A percentile compares a stretch with the other conserved stretches of the same genome.
Conservation (phyloP, 1,140 invertebrate species). For the Danaus melanippus region DNA sequence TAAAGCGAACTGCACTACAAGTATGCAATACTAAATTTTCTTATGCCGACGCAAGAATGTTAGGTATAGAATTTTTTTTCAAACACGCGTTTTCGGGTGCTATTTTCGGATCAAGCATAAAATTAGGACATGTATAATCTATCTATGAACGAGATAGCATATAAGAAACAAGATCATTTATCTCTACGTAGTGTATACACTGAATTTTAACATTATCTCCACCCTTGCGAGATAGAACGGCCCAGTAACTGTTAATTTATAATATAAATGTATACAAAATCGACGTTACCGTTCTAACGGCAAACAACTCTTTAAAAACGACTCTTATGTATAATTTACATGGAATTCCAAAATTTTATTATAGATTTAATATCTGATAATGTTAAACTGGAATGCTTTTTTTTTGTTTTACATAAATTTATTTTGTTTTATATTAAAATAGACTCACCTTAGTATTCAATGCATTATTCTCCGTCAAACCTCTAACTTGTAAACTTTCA, state of each 20-base stretch:
- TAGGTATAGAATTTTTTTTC: constrained; percentile 18
- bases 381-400: too few relatives aligned
- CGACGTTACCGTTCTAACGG: too few relatives aligned
- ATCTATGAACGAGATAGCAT: constrained; percentile 23
- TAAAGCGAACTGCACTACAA: constrained; percentile 5
- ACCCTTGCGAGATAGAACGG: constrained; percentile 5
- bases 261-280: too few relatives aligned
- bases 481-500: constrained; percentile 90
- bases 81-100: constrained; percentile 20
- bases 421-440: neutral
- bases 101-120: constrained; percentile 26
- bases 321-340: too few relatives aligned
- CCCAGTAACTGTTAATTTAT: neutral
- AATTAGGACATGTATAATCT: constrained; percentile 28
- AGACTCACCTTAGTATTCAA: constrained; percentile 73
- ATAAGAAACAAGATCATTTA: constrained; percentile 21
- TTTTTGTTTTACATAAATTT: too few relatives aligned
- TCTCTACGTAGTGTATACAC: constrained; percentile 13
- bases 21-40: constrained; percentile 16
- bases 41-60: constrained; percentile 16
- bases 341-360: too few relatives aligned
- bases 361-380: too few relatives aligned
- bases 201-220: constrained; percentile 2
- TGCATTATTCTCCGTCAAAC: constrained; percentile 88
- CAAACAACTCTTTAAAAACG: too few relatives aligned